Conservation (phyloP, 1,140 invertebrate species). For the Anthonomus grandis region DNA sequence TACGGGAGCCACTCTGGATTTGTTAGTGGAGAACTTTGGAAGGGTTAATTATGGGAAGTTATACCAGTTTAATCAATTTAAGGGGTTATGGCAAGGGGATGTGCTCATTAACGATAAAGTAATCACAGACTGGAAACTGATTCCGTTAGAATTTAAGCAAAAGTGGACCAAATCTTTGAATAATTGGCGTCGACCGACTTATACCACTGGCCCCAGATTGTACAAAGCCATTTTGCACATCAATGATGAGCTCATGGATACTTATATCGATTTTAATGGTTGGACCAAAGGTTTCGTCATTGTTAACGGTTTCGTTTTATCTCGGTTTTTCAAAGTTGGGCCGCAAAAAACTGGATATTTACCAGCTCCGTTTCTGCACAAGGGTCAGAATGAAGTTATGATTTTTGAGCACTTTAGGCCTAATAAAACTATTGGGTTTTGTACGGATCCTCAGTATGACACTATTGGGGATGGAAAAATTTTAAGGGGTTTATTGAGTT, state of each 20-base stretch:
- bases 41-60: slow-evolving; percentile 57
- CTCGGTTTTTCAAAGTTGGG: slow-evolving; percentile 56
- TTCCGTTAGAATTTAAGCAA: slow-evolving; percentile 54
- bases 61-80: slow-evolving; percentile 50
- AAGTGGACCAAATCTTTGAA: slow-evolving; percentile 41
- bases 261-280: slow-evolving; percentile 47
- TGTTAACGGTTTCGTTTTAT: slow-evolving; percentile 64
- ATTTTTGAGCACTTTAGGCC: slow-evolving; percentile 46
- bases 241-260: slow-evolving; percentile 27
- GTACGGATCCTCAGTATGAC: slow-evolving; percentile 23
- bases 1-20: slow-evolving; percentile 48
- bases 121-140: slow-evolving; percentile 51
- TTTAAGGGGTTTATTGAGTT: slow-evolving; percentile 11
- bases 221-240: slow-evolving; percentile 36
- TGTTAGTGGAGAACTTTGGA: slow-evolving; percentile 61
- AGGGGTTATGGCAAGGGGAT: slow-evolving; percentile 52
- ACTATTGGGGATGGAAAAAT: slow-evolving; percentile 22
- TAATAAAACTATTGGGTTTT: slow-evolving; percentile 27
- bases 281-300: slow-evolving; percentile 61
- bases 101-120: slow-evolving; percentile 49
- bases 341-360: slow-evolving; percentile 59
- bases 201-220: slow-evolving; percentile 38
- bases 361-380: slow-evolving; percentile 55
- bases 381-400: slow-evolving; percentile 52
- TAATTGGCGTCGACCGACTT: slow-evolving; percentile 24